Percentiles rank a stretch among this genome's conserved stretches.
These are phyloP conservation scores for Pandemis heparana DNA, from an alignment of 2,888 invertebrate species.

Conservation along the genomic window DNA sequence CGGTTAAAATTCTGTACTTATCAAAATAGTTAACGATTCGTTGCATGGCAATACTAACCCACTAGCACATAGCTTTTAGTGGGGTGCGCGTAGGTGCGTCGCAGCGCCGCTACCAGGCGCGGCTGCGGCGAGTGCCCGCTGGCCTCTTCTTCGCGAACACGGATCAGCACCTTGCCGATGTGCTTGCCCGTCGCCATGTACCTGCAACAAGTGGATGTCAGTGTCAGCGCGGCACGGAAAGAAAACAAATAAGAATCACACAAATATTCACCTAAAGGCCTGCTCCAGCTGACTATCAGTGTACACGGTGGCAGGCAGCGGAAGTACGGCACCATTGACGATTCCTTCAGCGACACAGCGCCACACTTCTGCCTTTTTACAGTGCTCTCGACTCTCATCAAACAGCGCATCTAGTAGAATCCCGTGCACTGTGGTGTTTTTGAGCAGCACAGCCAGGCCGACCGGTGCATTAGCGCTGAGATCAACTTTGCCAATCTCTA, in stretches of 20 bases:
- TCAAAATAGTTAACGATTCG: no score
- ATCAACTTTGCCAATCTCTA: constrained; percentile 99
- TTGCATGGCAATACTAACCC: constrained; percentile 32
- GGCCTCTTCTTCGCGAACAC: constrained; percentile 93
- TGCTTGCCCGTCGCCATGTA: constrained; percentile 99
- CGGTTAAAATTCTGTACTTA: background rate
- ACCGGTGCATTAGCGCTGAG: constrained; percentile 95
- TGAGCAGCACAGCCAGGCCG: constrained; percentile 98
- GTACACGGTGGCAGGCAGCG: constrained; percentile 95
- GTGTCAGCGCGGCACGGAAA: no score
- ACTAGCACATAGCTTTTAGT: constrained; percentile 72
- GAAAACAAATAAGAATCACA: no score
- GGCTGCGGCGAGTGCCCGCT: constrained; percentile 79
- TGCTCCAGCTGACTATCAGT: constrained; percentile 95
- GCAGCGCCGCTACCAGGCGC: constrained; percentile 87
- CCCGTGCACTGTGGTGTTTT: constrained; percentile 99
- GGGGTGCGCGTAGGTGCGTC: constrained; percentile 93
- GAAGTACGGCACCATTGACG: constrained; percentile 93
- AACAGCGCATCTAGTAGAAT: constrained; percentile 97
- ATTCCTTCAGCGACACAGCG: constrained; percentile 94
- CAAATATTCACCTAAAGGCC: constrained; percentile 89
- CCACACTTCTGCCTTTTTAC: constrained; percentile 91
- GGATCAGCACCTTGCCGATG: constrained; percentile 97
- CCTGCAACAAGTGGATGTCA: constrained; percentile 50
- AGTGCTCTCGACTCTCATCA: constrained; percentile 86